Evolutionary conservation across 2,797 vertebrate genomes (phyloP).

Genomic region (Hoplostethus mediterraneus): DNA sequence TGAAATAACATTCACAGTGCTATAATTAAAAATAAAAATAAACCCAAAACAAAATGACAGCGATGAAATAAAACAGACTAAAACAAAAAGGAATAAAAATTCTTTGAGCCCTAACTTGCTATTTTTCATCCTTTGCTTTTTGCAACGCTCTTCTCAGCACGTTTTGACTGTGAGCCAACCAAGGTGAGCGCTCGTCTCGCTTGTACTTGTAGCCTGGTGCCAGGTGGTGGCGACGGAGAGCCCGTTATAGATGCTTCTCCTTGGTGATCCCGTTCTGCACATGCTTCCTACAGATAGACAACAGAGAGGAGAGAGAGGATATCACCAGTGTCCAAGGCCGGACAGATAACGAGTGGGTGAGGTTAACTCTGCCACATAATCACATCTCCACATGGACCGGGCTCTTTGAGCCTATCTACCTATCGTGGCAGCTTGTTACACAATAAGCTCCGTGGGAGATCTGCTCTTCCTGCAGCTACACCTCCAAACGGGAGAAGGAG

Average conservation of each 20-base stretch:
- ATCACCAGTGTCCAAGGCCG: constrained; percentile 74
- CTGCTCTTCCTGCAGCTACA: constrained; percentile 2
- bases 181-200: constrained; percentile 51
- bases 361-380: constrained; percentile 50
- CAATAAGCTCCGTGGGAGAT: constrained; percentile 30
- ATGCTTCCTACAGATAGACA: constrained; percentile 77
- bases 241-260: constrained; percentile 89
- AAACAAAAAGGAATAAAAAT: constrained; percentile 54
- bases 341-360: constrained; percentile 64
- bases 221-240: constrained; percentile 75
- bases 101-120: constrained; percentile 42
- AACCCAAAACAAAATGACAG: constrained; percentile 52
- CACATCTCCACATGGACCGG: constrained; percentile 48
- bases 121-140: constrained; percentile 40
- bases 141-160: constrained; percentile 46
- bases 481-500: constrained; percentile 4
- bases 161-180: constrained; percentile 29
- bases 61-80: constrained; percentile 64
- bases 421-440: constrained; percentile 30
- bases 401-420: constrained; percentile 61
- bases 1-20: constrained; percentile 85
- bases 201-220: constrained; percentile 61
- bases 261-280: constrained; percentile 91
- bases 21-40: constrained; percentile 60
- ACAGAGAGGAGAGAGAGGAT: constrained; percentile 37